phyloP scores from a whole-genome alignment of 2,113 vertebrate genomes.

The Labeo catla region DNA sequence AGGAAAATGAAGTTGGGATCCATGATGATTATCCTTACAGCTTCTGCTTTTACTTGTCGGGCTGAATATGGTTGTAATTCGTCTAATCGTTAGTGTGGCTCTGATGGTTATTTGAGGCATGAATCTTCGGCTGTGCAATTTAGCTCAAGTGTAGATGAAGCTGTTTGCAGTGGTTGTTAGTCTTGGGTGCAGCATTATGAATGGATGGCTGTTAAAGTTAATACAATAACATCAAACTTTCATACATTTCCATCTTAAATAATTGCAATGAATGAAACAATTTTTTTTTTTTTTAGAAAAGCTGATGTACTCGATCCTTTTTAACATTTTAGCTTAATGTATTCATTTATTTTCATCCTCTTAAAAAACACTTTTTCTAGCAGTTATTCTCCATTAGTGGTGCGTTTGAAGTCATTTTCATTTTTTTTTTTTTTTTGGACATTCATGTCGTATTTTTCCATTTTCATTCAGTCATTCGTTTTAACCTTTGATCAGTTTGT shows the following conservation, averaged over 20 bases:
- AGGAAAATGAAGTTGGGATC: conserved; percentile 10
- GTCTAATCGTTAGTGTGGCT: neutral
- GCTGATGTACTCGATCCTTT: neutral
- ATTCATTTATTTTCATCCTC: too few relatives aligned
- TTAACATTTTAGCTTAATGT: neutral
- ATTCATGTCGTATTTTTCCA: too few relatives aligned
- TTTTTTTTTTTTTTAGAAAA: neutral
- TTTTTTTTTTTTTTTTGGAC: too few relatives aligned
- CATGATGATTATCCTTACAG: conserved; percentile 28
- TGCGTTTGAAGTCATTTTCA: too few relatives aligned
- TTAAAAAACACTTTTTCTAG: too few relatives aligned
- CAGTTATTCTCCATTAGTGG: too few relatives aligned
- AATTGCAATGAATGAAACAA: neutral
- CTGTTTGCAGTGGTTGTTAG: neutral
- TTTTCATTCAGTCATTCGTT: too few relatives aligned
- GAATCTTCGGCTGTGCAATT: conserved; percentile 11
- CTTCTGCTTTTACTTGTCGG: conserved; percentile 11
- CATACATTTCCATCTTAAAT: neutral
- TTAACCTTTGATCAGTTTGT: too few relatives aligned
- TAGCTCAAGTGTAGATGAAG: neutral
- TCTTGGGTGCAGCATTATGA: neutral
- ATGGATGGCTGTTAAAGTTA: neutral
- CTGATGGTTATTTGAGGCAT: conserved; percentile 3
- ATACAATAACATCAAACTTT: neutral
- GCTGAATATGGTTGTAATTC: conserved; percentile 35